Evolutionary conservation across 2,888 invertebrate species (phyloP).

Genomic region (Sesia bembeciformis): DNA sequence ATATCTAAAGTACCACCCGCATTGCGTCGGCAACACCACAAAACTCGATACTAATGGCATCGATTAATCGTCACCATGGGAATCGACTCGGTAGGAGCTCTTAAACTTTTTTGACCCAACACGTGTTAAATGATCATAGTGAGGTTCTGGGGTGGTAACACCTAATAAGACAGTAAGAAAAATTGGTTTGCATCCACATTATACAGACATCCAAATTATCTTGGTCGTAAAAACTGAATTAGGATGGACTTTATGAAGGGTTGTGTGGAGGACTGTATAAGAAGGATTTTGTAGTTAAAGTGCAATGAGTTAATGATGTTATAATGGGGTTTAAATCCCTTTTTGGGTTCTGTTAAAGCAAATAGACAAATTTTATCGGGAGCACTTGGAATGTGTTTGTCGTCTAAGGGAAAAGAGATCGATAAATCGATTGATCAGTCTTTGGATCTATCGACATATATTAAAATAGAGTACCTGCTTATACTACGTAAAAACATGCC

Average conservation of each 20-base stretch:
- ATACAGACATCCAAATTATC: neutral
- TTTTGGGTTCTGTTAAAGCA: neutral
- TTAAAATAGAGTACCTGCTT: no score
- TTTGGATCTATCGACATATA: no score
- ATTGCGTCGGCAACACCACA: slow-evolving; percentile 3
- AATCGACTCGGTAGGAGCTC: slow-evolving; percentile 18
- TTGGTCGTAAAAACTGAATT: neutral
- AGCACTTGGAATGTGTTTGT: no score
- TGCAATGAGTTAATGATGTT: neutral
- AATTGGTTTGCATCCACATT: slow-evolving; percentile 23
- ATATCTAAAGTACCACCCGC: slow-evolving; percentile 2
- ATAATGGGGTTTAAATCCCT: neutral
- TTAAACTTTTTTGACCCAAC: slow-evolving; percentile 27
- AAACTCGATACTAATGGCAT: slow-evolving; percentile 26
- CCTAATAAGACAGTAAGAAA: slow-evolving; percentile 46
- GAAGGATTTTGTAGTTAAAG: neutral
- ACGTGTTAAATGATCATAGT: slow-evolving; percentile 48
- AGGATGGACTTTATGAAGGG: no score
- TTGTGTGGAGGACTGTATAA: neutral
- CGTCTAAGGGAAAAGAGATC: no score
- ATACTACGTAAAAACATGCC: no score
- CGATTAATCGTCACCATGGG: slow-evolving; percentile 40
- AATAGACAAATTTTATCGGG: no score
- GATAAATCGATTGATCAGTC: no score
- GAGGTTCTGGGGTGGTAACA: slow-evolving; percentile 38